Evolutionary conservation across 1,140 invertebrate species (phyloP), one percentile per base, ranked within the genome.

Genomic region (Polypedilum pembai): DNA sequence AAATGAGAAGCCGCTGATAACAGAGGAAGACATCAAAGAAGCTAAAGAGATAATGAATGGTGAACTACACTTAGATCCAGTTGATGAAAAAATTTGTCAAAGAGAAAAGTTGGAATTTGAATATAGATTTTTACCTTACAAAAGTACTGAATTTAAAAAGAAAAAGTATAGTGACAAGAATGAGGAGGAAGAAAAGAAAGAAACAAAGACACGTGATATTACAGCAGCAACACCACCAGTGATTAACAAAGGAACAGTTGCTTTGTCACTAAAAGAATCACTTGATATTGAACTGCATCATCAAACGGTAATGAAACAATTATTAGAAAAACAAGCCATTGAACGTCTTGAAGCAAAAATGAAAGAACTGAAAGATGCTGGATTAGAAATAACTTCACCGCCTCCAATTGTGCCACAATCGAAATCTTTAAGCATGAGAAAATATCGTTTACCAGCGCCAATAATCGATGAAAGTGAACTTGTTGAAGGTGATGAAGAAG

Each of bases 191-290:
- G 8, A 18, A 18, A 69, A 69, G 8, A 20, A 5, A 4, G 17
- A 18, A 18, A 20, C 17, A 73, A 87, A 87, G 80, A 77, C 87
- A 78, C 90, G 89, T 88, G 89, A 91, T 81, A 80, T 88, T 3
- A 90, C 89, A 2, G 87, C 89, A 45, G 89, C 89, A 15, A 90
- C 89, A n/a, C 86, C 86, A 7, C 84, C 84, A 0, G 84, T 84
- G 41, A 78, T 78, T 56, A 77, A 82, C 74, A 77, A 77, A 20
- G 79, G 77, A 17, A 75, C 77, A 12, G 79, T 82, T 74, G 18
- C 81, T 45, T 75, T 82, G n/a, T 77, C 79, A 5, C 73, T 82
- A 21, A 76, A 78, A 2, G 81, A 82, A 73, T 82, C 81, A 0
- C 78, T 80, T 8, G 76, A 75, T 15, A 74, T 73, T 81, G 10